Evolutionary conservation across 30 jellyfish, hydroid and myxozoan species (phyloP).

Genomic region (Hydractinia symbiolongicarpus): DNA sequence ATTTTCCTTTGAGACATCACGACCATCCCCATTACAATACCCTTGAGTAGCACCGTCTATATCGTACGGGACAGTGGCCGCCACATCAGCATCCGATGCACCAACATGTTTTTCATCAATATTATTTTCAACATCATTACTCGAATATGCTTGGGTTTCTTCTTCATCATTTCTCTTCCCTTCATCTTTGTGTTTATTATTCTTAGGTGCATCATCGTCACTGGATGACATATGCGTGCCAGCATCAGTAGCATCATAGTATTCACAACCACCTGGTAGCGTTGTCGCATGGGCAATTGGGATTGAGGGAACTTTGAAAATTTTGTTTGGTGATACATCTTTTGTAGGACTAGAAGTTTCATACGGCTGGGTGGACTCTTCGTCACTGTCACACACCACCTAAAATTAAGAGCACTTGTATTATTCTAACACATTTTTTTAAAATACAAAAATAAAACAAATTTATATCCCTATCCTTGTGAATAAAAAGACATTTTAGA

Average conservation of each 20-base stretch:
- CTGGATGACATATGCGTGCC: background rate
- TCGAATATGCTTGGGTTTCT: background rate
- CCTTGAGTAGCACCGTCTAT: too few species aligned
- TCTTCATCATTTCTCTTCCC: too few species aligned
- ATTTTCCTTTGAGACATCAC: background rate
- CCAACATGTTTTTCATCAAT: background rate
- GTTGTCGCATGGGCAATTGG: background rate
- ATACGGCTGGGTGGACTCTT: background rate
- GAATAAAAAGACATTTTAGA: too few species aligned
- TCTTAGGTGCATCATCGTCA: background rate
- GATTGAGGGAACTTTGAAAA: background rate
- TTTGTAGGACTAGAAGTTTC: background rate
- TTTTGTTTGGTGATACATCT: background rate
- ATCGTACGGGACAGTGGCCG: too few species aligned
- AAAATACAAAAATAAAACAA: too few species aligned
- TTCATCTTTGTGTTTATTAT: too few species aligned
- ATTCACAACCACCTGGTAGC: slow-evolving; percentile 1
- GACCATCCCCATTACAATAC: background rate
- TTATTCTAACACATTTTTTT: too few species aligned
- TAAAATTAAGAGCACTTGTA: background rate
- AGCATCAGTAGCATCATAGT: slow-evolving; percentile 11
- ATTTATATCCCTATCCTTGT: too few species aligned
- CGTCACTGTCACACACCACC: slow-evolving; percentile 4
- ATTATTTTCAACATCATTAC: background rate
- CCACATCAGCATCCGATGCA: too few species aligned